phyloP scores from a whole-genome alignment of 2,888 invertebrate species.

The Andrena chrysosceles region DNA sequence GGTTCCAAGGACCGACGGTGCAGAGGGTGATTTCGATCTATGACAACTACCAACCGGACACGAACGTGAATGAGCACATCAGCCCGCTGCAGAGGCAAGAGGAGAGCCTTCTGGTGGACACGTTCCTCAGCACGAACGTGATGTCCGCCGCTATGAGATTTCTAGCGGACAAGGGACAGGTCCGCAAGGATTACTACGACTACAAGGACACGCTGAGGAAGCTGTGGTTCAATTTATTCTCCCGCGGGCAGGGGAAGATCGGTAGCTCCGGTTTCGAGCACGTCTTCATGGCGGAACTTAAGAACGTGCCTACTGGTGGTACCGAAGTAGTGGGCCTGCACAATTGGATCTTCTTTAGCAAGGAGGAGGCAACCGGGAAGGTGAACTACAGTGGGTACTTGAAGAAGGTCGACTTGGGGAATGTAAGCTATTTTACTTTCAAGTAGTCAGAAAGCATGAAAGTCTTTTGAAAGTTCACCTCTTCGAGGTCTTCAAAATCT shows the following conservation, averaged over 20 bases:
- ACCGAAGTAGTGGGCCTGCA: constrained; percentile 92
- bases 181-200: constrained; percentile 84
- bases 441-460: not conserved
- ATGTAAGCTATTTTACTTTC: constrained; percentile 86
- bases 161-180: constrained; percentile 84
- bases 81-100: constrained; percentile 86
- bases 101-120: constrained; percentile 81
- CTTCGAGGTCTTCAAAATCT: too few species aligned
- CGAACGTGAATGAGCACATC: constrained; percentile 91
- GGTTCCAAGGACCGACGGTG: constrained; percentile 90
- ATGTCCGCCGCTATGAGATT: constrained; percentile 86
- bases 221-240: constrained; percentile 93
- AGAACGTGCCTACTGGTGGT: constrained; percentile 88
- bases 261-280: constrained; percentile 98
- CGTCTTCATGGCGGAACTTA: constrained; percentile 95
- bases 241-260: constrained; percentile 90
- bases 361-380: constrained; percentile 90
- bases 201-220: constrained; percentile 91
- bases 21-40: constrained; percentile 89
- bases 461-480: too few species aligned
- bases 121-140: constrained; percentile 86
- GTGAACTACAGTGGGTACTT: constrained; percentile 93
- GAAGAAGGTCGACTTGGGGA: constrained; percentile 89
- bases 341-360: constrained; percentile 95
- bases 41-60: constrained; percentile 94